Percentiles rank a stretch among this genome's conserved stretches.
Evolutionary conservation across 1,140 invertebrate genomes (phyloP).

Genomic region (Bicyclus anynana): DNA sequence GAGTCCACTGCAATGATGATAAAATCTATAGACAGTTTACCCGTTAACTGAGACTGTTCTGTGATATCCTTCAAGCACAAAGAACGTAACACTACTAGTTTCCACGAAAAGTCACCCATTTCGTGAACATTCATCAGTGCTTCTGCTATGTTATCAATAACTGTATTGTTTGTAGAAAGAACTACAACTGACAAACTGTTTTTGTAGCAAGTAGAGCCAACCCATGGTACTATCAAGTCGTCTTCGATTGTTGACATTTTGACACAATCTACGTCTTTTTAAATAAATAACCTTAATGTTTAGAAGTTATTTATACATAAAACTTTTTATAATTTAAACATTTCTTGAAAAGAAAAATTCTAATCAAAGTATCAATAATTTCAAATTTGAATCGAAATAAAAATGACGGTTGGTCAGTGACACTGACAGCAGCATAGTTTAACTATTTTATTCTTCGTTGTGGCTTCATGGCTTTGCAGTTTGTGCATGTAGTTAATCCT

Average conservation of each 20-base stretch:
- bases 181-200: slow-evolving; percentile 53
- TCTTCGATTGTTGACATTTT: slow-evolving; percentile 46
- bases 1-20: slow-evolving; percentile 61
- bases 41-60: slow-evolving; percentile 49
- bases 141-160: slow-evolving; percentile 57
- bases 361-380: too few species aligned
- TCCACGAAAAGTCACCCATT: slow-evolving; percentile 54
- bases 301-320: not conserved
- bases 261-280: too few species aligned
- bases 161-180: slow-evolving; percentile 47
- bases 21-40: slow-evolving; percentile 59
- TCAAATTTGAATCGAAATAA: too few species aligned
- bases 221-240: slow-evolving; percentile 50
- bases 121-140: slow-evolving; percentile 50
- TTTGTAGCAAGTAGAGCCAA: slow-evolving; percentile 49
- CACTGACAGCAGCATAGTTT: too few species aligned
- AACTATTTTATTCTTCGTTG: too few species aligned
- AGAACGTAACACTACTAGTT: slow-evolving; percentile 48
- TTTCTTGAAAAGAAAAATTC: too few species aligned
- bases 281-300: not conserved
- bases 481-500: too few species aligned
- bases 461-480: too few species aligned
- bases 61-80: slow-evolving; percentile 52
- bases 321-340: not conserved
- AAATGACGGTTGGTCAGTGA: too few species aligned